These are phyloP conservation scores for Lysiphlebus fabarum DNA, from an alignment of 1,140 invertebrate genomes.

Conservation along the genomic window DNA sequence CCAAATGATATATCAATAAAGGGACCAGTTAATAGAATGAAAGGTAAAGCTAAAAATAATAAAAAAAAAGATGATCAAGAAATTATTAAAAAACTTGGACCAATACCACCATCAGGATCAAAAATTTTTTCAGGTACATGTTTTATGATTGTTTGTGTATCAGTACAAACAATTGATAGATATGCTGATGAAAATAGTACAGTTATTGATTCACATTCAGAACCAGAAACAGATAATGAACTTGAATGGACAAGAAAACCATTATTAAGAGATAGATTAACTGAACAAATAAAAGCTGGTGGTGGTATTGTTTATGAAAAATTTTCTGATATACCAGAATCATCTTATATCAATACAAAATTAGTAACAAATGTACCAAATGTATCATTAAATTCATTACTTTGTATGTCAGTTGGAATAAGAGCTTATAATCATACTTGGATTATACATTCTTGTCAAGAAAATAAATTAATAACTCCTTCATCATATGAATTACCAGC, in stretches of 20 bases:
- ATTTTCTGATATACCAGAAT: conserved; percentile 60
- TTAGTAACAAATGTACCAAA: conserved; percentile 61
- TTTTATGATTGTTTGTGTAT: conserved; percentile 59
- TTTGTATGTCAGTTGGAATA: conserved; percentile 59
- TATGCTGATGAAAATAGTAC: conserved; percentile 29
- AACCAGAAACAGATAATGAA: conserved; percentile 49
- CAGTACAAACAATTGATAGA: conserved; percentile 37
- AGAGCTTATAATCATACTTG: conserved; percentile 56
- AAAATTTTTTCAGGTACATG: conserved; percentile 56
- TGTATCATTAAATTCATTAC: conserved; percentile 59
- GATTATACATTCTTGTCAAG: conserved; percentile 57
- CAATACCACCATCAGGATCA: conserved; percentile 52
- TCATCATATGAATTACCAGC: conserved; percentile 54
- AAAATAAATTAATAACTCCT: conserved; percentile 42
- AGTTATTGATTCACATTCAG: conserved; percentile 32
- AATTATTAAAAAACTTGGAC: conserved; percentile 52
- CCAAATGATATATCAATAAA: conserved; percentile 35
- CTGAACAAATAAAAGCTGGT: conserved; percentile 55
- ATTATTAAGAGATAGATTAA: conserved; percentile 59
- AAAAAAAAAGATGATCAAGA: conserved; percentile 44
- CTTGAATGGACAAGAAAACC: conserved; percentile 53
- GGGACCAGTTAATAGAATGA: conserved; percentile 34
- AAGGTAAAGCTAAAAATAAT: conserved; percentile 34
- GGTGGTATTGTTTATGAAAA: conserved; percentile 59
- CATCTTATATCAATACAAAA: too few species aligned